phyloP scores from a whole-genome alignment of 2,888 invertebrate genomes.

The Odontothrips loti region DNA sequence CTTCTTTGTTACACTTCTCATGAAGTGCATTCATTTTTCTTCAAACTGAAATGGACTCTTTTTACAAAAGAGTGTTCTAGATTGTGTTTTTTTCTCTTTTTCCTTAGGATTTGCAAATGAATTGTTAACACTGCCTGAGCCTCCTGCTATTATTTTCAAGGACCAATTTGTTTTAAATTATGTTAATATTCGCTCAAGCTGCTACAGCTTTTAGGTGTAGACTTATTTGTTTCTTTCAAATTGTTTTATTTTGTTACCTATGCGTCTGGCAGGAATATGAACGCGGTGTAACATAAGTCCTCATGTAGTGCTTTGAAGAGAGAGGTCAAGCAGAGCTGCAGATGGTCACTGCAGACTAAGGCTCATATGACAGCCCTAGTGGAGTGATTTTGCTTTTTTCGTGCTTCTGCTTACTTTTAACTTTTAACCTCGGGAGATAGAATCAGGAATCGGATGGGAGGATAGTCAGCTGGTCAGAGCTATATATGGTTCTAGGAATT shows the following conservation, averaged over 20 bases:
- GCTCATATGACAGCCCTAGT: background rate
- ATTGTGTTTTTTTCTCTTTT: background rate
- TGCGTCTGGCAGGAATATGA: background rate
- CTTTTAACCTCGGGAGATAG: conserved; percentile 9
- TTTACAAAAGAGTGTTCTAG: background rate
- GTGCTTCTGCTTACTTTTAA: conserved; percentile 22
- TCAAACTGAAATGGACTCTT: background rate
- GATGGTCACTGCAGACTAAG: background rate
- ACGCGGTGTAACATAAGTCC: background rate
- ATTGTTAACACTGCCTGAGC: background rate
- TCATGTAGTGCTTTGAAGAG: background rate
- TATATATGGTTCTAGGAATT: background rate
- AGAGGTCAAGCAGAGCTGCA: background rate
- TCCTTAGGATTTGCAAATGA: background rate
- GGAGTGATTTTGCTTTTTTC: conserved; percentile 12
- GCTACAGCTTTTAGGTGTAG: conserved; percentile 1
- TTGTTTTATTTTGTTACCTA: too few species aligned
- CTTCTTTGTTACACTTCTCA: background rate
- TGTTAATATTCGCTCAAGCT: background rate
- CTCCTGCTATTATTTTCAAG: background rate
- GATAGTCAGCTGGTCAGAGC: conserved; percentile 6
- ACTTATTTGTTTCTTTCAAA: background rate
- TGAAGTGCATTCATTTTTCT: background rate
- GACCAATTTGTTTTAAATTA: background rate
- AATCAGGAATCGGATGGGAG: conserved; percentile 10